These are phyloP conservation scores for Bombus huntii DNA, from an alignment of 1,140 invertebrate species.

Conservation along the genomic window DNA sequence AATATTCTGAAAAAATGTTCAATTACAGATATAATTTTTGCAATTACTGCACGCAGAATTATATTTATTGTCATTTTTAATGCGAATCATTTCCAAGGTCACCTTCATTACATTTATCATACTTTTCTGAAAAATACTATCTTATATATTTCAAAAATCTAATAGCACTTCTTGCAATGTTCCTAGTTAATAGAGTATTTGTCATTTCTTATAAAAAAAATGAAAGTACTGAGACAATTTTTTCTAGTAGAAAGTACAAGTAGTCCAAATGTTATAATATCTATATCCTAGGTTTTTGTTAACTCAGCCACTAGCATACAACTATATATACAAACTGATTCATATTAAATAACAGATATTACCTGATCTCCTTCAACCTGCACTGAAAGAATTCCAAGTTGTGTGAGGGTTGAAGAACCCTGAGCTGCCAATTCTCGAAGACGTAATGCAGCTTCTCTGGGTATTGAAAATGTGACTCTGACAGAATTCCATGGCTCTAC, in stretches of 20 bases:
- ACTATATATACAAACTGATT: neutral
- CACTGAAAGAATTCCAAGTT: conserved; percentile 96
- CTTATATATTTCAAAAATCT: neutral
- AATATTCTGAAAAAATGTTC: neutral
- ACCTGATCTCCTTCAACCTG: conserved; percentile 98
- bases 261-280: neutral
- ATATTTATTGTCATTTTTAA: neutral
- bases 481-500: conserved; percentile 99
- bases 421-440: conserved; percentile 94
- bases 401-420: conserved; percentile 92
- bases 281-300: neutral
- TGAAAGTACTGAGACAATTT: neutral
- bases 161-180: neutral
- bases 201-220: neutral
- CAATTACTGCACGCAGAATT: neutral
- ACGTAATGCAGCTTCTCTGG: conserved; percentile 94
- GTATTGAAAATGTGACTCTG: conserved; percentile 97
- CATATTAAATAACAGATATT: conserved; percentile 51
- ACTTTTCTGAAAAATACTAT: neutral
- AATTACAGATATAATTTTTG: neutral
- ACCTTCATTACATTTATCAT: neutral
- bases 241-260: neutral
- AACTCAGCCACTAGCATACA: neutral
- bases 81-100: neutral
- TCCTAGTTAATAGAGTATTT: neutral